Evolutionary conservation across 1,140 invertebrate species (phyloP).

Genomic region (Drosophila micromelanica): DNA sequence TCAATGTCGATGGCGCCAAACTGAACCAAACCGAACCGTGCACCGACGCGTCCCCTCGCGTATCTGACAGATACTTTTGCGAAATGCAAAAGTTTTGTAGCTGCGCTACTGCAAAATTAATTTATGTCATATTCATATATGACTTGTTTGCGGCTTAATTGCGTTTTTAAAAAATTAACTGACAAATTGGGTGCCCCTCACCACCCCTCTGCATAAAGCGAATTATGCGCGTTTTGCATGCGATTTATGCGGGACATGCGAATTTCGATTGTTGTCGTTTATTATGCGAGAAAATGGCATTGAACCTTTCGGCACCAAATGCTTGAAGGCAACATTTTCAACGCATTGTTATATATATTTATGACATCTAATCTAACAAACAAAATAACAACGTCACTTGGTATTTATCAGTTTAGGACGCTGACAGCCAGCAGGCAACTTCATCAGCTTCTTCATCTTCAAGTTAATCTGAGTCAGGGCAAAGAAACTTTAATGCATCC

Average conservation of each 20-base stretch:
- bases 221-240: conserved; percentile 71
- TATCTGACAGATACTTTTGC: conserved; percentile 62
- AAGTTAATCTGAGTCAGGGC: conserved; percentile 21
- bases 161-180: conserved; percentile 49
- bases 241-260: conserved; percentile 60
- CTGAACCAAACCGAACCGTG: not conserved
- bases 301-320: conserved; percentile 43
- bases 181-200: conserved; percentile 35
- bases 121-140: conserved; percentile 60
- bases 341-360: not conserved
- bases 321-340: not conserved
- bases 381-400: not conserved
- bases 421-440: conserved; percentile 4
- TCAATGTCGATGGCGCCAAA: conserved; percentile 73
- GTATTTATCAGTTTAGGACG: not conserved
- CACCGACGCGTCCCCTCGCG: conserved; percentile 24
- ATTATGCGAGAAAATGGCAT: conserved; percentile 44
- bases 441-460: not conserved
- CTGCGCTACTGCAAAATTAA: conserved; percentile 69
- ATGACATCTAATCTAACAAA: conserved; percentile 7
- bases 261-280: conserved; percentile 29
- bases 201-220: not conserved
- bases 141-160: conserved; percentile 66
- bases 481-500: conserved; percentile 9
- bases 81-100: conserved; percentile 39